phyloP scores from a whole-genome alignment of 2,797 vertebrate species.

The Miichthys miiuy region DNA sequence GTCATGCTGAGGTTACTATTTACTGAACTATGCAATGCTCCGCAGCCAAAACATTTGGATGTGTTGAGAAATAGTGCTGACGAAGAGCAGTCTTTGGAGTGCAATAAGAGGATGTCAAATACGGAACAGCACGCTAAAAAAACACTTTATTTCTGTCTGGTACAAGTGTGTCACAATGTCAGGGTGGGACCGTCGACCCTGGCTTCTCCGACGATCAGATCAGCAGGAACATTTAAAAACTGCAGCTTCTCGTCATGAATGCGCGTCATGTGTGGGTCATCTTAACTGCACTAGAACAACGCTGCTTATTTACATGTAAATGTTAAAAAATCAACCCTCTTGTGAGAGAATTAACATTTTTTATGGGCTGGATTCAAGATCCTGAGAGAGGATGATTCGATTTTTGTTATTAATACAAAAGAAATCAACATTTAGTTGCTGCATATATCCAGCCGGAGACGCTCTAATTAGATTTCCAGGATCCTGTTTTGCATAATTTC shows the following conservation, averaged over 20 bases:
- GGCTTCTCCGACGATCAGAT: conserved; percentile 41
- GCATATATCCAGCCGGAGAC: not conserved
- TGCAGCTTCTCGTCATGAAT: conserved; percentile 1
- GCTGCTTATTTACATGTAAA: conserved; percentile 17
- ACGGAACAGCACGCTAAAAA: conserved; percentile 80
- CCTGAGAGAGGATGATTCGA: not conserved
- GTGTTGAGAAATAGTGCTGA: conserved; percentile 76
- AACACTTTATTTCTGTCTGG: conserved; percentile 78
- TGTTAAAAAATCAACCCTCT: not conserved
- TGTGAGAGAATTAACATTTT: not conserved
- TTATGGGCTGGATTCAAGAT: not conserved
- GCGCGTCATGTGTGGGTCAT: not conserved
- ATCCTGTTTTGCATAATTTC: conserved; percentile 12
- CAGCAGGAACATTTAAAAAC: conserved; percentile 31
- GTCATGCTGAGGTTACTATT: not conserved
- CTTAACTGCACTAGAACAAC: not conserved
- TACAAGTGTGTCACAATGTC: conserved; percentile 78
- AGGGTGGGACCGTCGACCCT: conserved; percentile 47
- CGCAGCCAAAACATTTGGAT: conserved; percentile 45
- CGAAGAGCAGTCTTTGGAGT: conserved; percentile 59
- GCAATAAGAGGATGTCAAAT: conserved; percentile 85
- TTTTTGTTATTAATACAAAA: not conserved
- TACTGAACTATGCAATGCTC: conserved; percentile 3
- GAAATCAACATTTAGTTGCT: not conserved
- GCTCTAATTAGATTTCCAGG: not conserved